phyloP scores from a whole-genome alignment of 2,888 invertebrate species.

The Cheilosia vulpina region DNA sequence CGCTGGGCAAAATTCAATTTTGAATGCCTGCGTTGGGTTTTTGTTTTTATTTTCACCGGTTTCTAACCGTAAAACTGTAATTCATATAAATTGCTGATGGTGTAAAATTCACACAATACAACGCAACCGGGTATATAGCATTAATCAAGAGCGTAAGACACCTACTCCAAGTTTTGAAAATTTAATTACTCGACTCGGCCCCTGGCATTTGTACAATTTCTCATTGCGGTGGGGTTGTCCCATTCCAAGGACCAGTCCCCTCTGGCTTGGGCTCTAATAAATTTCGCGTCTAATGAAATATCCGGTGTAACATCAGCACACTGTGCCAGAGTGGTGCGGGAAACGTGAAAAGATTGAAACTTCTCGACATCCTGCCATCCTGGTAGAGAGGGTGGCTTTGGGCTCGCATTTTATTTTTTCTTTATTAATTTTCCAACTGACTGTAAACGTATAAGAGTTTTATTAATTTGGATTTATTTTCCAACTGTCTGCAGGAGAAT shows the following conservation, averaged over 20 bases:
- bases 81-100: slow-evolving; percentile 72
- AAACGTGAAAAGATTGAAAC: slow-evolving; percentile 60
- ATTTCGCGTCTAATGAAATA: slow-evolving; percentile 73
- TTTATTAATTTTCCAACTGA: neutral
- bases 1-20: slow-evolving; percentile 53
- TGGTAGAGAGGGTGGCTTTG: slow-evolving; percentile 33
- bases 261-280: slow-evolving; percentile 50
- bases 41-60: slow-evolving; percentile 5
- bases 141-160: slow-evolving; percentile 74
- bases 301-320: slow-evolving; percentile 62
- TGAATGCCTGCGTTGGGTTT: slow-evolving; percentile 50
- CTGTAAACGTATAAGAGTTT: slow-evolving; percentile 26
- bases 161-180: slow-evolving; percentile 74
- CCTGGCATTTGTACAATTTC: slow-evolving; percentile 72
- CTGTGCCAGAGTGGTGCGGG: slow-evolving; percentile 18
- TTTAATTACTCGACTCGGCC: slow-evolving; percentile 73
- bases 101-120: slow-evolving; percentile 57
- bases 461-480: slow-evolving; percentile 72
- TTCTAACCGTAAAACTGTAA: slow-evolving; percentile 43
- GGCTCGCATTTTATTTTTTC: neutral
- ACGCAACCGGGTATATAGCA: slow-evolving; percentile 59
- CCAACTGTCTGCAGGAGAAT: slow-evolving; percentile 60
- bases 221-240: slow-evolving; percentile 61
- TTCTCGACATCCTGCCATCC: slow-evolving; percentile 12
- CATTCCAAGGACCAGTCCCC: slow-evolving; percentile 19